Evolutionary conservation across 2,888 invertebrate genomes (phyloP).

Genomic region (Micoletzkya japonica): DNA sequence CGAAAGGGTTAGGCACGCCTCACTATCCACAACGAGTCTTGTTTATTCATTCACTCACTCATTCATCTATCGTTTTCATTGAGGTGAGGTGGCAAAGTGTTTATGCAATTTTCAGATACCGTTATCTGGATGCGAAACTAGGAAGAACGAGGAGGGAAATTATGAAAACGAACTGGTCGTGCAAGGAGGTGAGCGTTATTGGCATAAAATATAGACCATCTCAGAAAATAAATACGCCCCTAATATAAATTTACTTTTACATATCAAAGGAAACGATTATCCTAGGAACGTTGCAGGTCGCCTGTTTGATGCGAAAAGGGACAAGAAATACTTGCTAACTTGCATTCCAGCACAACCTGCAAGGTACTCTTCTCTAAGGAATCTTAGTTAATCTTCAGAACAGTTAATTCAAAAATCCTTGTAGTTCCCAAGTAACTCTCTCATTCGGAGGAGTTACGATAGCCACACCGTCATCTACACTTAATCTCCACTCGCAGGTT

Average conservation of each 20-base stretch:
- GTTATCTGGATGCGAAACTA: slow-evolving; percentile 57
- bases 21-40: too few relatives aligned
- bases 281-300: too few relatives aligned
- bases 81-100: background rate
- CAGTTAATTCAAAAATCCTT: slow-evolving; percentile 4
- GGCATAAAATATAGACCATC: slow-evolving; percentile 33
- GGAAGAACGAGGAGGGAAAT: slow-evolving; percentile 56
- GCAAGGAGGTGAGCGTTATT: slow-evolving; percentile 41
- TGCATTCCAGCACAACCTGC: slow-evolving; percentile 52
- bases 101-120: slow-evolving; percentile 51
- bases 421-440: slow-evolving; percentile 53
- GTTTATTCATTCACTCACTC: background rate
- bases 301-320: slow-evolving; percentile 38
- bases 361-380: slow-evolving; percentile 23
- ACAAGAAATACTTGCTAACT: slow-evolving; percentile 56
- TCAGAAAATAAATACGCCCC: slow-evolving; percentile 26
- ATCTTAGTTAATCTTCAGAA: background rate
- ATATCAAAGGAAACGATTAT: too few relatives aligned
- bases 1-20: too few relatives aligned
- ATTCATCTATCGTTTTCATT: background rate
- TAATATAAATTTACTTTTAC: too few relatives aligned
- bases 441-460: slow-evolving; percentile 62
- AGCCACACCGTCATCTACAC: slow-evolving; percentile 48
- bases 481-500: too few relatives aligned
- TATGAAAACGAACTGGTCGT: slow-evolving; percentile 61